Percentiles rank a stretch among this genome's conserved stretches.
Conservation (phyloP, 2,888 invertebrate genomes). For the Mythimna vitellina region DNA sequence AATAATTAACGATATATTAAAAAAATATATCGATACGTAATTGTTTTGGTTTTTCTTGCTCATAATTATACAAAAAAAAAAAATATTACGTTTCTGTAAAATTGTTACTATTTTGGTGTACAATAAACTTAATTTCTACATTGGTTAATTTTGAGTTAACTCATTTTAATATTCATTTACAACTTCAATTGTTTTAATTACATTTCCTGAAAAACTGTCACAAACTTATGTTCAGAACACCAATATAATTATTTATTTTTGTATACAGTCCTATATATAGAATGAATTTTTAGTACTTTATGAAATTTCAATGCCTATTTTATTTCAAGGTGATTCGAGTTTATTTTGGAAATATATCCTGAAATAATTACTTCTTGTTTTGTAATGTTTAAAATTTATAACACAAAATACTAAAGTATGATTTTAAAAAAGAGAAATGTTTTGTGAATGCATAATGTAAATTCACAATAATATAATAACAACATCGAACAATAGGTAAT, state of each 20-base stretch:
- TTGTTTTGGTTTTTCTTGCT: neutral
- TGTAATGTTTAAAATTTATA: neutral
- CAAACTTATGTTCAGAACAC: slow-evolving; percentile 23
- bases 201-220: slow-evolving; percentile 13
- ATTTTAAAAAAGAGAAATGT: neutral
- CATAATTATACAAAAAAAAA: neutral
- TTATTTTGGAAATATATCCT: slow-evolving; percentile 1
- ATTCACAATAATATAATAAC: neutral
- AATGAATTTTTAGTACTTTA: slow-evolving; percentile 10
- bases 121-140: neutral
- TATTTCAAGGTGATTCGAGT: neutral
- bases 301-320: neutral
- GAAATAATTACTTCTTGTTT: neutral
- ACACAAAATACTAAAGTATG: no score
- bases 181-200: slow-evolving; percentile 14
- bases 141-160: slow-evolving; percentile 17
- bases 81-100: neutral
- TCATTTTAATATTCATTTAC: slow-evolving; percentile 17
- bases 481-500: neutral
- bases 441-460: neutral
- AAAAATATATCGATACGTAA: neutral
- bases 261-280: slow-evolving; percentile 21
- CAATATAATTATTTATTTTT: slow-evolving; percentile 38
- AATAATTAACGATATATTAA: no score
- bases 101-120: no score